Conservation (phyloP, 2,888 invertebrate genomes). For the Ophion obscuratus region DNA sequence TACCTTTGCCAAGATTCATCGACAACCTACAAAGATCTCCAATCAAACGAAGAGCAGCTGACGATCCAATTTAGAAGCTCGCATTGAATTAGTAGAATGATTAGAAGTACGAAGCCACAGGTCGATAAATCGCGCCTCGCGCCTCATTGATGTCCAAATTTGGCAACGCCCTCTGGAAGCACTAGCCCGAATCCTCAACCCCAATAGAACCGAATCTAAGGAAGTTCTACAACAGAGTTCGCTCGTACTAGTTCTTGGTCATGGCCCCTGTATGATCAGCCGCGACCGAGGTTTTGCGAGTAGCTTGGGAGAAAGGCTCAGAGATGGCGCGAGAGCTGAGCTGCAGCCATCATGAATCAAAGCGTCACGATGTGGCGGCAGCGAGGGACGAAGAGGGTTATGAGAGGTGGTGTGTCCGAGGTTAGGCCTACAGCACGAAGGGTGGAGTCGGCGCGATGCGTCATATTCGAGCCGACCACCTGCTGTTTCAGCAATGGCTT, state of each 20-base stretch:
- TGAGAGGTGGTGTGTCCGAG: slow-evolving; percentile 75
- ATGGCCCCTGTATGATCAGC: slow-evolving; percentile 14
- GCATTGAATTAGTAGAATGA: background rate
- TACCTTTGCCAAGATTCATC: background rate
- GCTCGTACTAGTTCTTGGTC: slow-evolving; percentile 25
- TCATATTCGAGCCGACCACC: slow-evolving; percentile 69
- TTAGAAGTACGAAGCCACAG: background rate
- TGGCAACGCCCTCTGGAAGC: slow-evolving; percentile 38
- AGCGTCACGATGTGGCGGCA: slow-evolving; percentile 64
- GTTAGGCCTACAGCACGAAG: slow-evolving; percentile 73
- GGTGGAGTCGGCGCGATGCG: slow-evolving; percentile 76
- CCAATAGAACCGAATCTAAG: background rate
- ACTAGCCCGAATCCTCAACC: slow-evolving; percentile 14
- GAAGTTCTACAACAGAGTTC: slow-evolving; percentile 12
- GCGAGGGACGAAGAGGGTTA: slow-evolving; percentile 70
- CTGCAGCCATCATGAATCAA: slow-evolving; percentile 81
- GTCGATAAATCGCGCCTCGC: background rate
- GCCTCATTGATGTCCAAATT: slow-evolving; percentile 12
- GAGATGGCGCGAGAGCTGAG: slow-evolving; percentile 72
- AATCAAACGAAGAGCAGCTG: background rate
- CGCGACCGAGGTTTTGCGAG: background rate
- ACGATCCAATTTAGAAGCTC: background rate
- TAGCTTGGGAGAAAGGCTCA: slow-evolving; percentile 15
- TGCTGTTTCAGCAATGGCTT: slow-evolving; percentile 73
- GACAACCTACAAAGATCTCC: background rate